phyloP scores from a whole-genome alignment of 2,888 invertebrate species.

The Pristionchus maxplancki region DNA sequence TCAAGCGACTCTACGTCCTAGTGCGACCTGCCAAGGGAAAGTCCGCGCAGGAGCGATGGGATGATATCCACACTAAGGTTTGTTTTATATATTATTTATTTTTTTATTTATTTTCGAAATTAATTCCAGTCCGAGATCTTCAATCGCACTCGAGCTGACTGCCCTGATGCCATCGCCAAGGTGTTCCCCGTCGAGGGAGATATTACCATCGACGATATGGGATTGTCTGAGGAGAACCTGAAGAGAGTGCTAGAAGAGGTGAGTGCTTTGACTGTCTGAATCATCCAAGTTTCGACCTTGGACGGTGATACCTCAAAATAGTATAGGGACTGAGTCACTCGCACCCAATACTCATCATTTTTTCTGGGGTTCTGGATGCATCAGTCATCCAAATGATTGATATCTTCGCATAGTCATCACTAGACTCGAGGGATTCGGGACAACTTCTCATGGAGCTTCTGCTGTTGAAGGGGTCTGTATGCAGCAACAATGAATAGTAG shows the following conservation, averaged over 20 bases:
- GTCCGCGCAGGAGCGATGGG: constrained; percentile 83
- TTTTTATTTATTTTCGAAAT: not conserved
- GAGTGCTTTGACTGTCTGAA: not conserved
- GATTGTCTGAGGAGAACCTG: constrained; percentile 81
- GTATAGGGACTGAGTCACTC: too few species aligned
- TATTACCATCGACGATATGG: constrained; percentile 79
- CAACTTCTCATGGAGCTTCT: too few species aligned
- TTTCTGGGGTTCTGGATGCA: too few species aligned
- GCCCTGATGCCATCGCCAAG: constrained; percentile 78
- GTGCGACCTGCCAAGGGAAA: constrained; percentile 86
- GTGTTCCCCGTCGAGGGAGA: constrained; percentile 78
- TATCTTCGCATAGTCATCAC: too few species aligned
- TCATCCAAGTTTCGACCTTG: not conserved
- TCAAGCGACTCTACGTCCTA: constrained; percentile 87
- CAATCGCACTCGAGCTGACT: constrained; percentile 77
- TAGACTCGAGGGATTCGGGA: too few species aligned
- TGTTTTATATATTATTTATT: constrained; percentile 77
- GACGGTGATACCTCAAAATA: too few species aligned
- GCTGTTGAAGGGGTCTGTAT: too few species aligned
- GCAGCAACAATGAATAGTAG: too few species aligned
- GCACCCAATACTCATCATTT: too few species aligned
- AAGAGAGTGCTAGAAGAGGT: constrained; percentile 83
- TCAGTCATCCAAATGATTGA: too few species aligned
- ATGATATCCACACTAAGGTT: constrained; percentile 85
- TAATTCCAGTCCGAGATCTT: constrained; percentile 78